Percentiles rank a stretch among this genome's conserved stretches.
Evolutionary conservation across 2,113 vertebrate species (phyloP).

Genomic region (Monopterus albus): DNA sequence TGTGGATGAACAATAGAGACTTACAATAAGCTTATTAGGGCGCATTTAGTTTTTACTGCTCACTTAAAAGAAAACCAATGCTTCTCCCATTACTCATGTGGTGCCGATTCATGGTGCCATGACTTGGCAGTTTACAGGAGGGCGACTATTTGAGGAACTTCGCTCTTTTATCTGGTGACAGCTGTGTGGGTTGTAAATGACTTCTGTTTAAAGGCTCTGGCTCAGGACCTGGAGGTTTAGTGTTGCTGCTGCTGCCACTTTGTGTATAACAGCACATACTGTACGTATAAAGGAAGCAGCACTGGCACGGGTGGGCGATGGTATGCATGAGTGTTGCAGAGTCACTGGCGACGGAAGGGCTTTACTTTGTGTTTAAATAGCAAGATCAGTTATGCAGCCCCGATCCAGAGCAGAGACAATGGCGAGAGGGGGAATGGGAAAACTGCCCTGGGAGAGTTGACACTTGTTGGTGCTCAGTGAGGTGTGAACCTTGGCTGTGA

Average conservation of each 20-base stretch:
- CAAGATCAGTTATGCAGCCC: constrained; percentile 72
- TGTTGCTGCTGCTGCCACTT: constrained; percentile 22
- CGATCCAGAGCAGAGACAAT: constrained; percentile 54
- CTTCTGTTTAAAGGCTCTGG: constrained; percentile 60
- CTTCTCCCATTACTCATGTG: constrained; percentile 29
- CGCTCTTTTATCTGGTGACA: constrained; percentile 50
- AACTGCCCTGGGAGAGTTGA: constrained; percentile 72
- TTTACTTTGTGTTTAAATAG: constrained; percentile 68
- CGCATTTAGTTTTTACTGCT: constrained; percentile 2
- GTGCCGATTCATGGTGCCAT: constrained; percentile 20
- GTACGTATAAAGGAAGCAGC: constrained; percentile 19
- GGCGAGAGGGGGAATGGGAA: constrained; percentile 27
- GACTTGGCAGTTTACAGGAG: constrained; percentile 36
- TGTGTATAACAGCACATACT: constrained; percentile 22
- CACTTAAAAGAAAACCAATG: constrained; percentile 16
- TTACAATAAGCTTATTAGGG: constrained; percentile 9
- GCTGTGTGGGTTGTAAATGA: constrained; percentile 38
- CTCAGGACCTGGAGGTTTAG: constrained; percentile 31
- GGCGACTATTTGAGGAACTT: constrained; percentile 52
- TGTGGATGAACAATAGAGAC: constrained; percentile 23
- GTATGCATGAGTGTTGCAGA: constrained; percentile 12
- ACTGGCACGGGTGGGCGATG: constrained; percentile 17
- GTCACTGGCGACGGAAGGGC: constrained; percentile 29
- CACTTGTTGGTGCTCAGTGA: constrained; percentile 71
- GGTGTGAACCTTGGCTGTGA: constrained; percentile 66